A percentile compares a stretch with the other conserved stretches of the same genome.
Conservation (phyloP, 2,797 vertebrate genomes). For the Melopsittacus undulatus region DNA sequence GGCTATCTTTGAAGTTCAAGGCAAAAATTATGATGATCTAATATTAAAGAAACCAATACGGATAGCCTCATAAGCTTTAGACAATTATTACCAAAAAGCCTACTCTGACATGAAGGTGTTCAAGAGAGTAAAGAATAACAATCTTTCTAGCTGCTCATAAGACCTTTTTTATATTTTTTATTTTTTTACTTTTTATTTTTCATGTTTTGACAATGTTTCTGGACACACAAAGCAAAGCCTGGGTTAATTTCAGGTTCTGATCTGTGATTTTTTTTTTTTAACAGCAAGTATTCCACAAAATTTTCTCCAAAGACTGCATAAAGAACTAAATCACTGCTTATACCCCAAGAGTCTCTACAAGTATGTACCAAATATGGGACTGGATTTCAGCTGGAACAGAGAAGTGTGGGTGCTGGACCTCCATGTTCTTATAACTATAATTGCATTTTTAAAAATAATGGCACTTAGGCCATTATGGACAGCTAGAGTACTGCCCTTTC, state of each 20-base stretch:
- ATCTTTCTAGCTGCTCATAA: neutral
- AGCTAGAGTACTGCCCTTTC: neutral
- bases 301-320: neutral
- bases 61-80: conserved; percentile 30
- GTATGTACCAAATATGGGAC: neutral
- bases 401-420: neutral
- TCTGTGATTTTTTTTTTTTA: neutral
- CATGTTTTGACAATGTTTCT: neutral
- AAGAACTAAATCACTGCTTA: neutral
- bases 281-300: neutral
- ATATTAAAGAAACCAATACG: conserved; percentile 2
- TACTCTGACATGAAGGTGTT: neutral
- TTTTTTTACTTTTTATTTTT: neutral
- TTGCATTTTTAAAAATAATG: neutral
- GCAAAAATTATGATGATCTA: neutral
- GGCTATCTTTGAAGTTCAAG: conserved; percentile 43
- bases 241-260: neutral
- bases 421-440: neutral
- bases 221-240: neutral
- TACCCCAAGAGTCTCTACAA: neutral
- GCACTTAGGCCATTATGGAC: neutral
- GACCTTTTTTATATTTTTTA: neutral
- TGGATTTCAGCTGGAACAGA: neutral
- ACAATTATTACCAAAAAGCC: conserved; percentile 26
- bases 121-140: neutral